phyloP scores from a whole-genome alignment of 2,888 invertebrate species.

The Melinaea menophilus region DNA sequence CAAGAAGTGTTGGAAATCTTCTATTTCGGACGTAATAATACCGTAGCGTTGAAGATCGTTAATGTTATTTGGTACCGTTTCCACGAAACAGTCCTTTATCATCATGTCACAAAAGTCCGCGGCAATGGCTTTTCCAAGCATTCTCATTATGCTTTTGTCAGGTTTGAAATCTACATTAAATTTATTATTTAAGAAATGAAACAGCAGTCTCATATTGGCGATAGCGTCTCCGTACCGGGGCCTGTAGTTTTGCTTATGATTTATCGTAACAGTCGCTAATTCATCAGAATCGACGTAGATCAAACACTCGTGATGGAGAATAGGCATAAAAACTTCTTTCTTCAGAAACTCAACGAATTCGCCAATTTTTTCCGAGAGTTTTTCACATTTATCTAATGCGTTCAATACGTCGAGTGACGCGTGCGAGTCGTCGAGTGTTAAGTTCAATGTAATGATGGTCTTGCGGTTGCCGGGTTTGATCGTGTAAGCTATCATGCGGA shows the following conservation, averaged over 20 bases:
- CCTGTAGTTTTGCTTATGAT: conserved; percentile 57
- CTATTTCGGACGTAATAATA: conserved; percentile 80
- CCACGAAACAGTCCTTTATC: conserved; percentile 84
- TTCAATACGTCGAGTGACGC: conserved; percentile 54
- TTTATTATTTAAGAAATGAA: conserved; percentile 77
- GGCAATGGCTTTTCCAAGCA: conserved; percentile 76
- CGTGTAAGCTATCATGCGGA: conserved; percentile 65
- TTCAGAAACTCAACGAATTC: conserved; percentile 79
- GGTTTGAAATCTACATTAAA: conserved; percentile 68
- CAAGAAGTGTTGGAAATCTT: conserved; percentile 81
- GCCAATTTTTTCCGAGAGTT: conserved; percentile 65
- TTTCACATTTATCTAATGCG: conserved; percentile 64
- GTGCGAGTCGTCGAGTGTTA: conserved; percentile 53
- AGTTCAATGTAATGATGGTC: conserved; percentile 51
- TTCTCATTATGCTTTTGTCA: conserved; percentile 69
- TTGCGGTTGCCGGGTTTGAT: conserved; percentile 45
- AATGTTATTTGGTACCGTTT: conserved; percentile 86
- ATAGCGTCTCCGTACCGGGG: conserved; percentile 76
- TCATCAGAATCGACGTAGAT: conserved; percentile 62
- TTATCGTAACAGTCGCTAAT: conserved; percentile 54
- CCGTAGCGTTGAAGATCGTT: conserved; percentile 83
- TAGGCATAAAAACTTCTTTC: conserved; percentile 75
- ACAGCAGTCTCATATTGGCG: conserved; percentile 74
- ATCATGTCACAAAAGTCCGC: conserved; percentile 80
- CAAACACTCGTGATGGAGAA: conserved; percentile 71